A percentile compares a stretch with the other conserved stretches of the same genome.
These are phyloP conservation scores for Aramus guarauna DNA, from an alignment of 2,113 vertebrate genomes.

Conservation along the genomic window DNA sequence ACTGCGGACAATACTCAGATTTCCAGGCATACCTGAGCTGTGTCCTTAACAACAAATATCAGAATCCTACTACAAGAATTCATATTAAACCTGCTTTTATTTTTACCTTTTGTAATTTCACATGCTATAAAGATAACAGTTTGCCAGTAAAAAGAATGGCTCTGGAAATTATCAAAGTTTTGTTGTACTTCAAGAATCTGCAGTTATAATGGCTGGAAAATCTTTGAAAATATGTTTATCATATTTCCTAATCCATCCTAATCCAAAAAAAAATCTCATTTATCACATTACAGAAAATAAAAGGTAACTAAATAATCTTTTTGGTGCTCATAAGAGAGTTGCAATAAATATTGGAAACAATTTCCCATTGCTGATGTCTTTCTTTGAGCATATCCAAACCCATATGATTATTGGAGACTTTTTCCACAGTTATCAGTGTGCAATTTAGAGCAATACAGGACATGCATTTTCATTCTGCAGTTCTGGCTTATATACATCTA, in stretches of 20 bases:
- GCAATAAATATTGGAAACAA: background rate
- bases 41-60: background rate
- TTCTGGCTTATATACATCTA: background rate
- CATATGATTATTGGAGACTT: background rate
- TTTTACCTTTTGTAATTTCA: background rate
- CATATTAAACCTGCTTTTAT: background rate
- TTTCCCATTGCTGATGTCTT: background rate
- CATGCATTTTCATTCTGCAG: background rate
- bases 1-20: background rate
- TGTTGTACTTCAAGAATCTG: background rate
- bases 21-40: background rate
- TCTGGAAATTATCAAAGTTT: background rate
- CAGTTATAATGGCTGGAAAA: background rate
- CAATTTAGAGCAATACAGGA: background rate
- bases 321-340: background rate
- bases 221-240: background rate
- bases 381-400: background rate
- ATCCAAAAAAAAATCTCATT: background rate
- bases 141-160: background rate
- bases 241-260: background rate
- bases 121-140: background rate
- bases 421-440: background rate
- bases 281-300: background rate
- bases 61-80: background rate
- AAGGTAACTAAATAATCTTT: background rate